Percentiles rank a stretch among this genome's conserved stretches.
Evolutionary conservation across 1,140 invertebrate species (phyloP).

Genomic region (Triops cancriformis): DNA sequence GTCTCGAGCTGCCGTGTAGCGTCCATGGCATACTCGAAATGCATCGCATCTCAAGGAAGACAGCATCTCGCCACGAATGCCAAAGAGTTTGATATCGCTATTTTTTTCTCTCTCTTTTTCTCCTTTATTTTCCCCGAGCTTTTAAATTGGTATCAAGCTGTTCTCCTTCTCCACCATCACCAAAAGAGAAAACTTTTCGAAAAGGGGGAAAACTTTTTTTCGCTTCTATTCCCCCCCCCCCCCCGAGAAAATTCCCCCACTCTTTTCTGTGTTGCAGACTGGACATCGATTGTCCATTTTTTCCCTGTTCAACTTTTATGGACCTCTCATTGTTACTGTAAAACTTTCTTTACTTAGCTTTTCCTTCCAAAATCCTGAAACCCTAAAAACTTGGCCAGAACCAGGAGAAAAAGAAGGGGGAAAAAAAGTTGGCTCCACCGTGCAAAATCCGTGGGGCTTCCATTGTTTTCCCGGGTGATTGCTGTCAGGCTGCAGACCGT

Average conservation of each 20-base stretch:
- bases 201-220: neutral
- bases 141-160: conserved; percentile 6
- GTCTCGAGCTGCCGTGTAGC: neutral
- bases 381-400: neutral
- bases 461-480: neutral
- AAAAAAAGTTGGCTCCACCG: neutral
- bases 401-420: neutral
- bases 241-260: neutral
- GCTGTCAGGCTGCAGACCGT: neutral
- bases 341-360: neutral
- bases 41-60: neutral
- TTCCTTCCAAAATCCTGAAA: neutral
- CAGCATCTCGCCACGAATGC: neutral
- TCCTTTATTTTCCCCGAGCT: neutral
- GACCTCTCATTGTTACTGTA: conserved; percentile 6
- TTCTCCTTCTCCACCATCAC: neutral
- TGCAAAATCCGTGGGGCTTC: neutral
- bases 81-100: neutral
- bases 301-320: conserved; percentile 5
- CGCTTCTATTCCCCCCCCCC: neutral
- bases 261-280: neutral
- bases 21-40: neutral
- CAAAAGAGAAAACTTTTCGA: neutral
- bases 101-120: neutral
- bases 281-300: conserved; percentile 13